Evolutionary conservation across 2,888 invertebrate species (phyloP), one percentile per base, ranked within the genome.

Genomic region (Caenorhabditis uteleia): DNA sequence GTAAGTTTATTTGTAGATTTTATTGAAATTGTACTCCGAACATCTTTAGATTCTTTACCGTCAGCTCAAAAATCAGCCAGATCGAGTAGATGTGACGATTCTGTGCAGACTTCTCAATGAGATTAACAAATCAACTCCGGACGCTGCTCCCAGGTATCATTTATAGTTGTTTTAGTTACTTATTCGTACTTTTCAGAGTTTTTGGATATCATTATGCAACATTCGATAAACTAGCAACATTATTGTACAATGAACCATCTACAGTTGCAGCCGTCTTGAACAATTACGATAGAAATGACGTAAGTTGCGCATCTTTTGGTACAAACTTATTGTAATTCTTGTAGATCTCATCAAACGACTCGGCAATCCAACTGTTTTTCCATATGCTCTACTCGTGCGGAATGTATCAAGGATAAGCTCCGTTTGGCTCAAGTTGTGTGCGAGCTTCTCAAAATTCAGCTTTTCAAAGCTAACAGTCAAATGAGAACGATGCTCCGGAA

Each of bases 401-500:
- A 1, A 20, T 64, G 10, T 64, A 64, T 21, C 53, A 53, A 64
- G 21, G 64, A 64, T 42, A 57, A 64, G 25, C 21, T 64, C 0
- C 38, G 45, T 23, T 27, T 57, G 2, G 45, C 64, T 12, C 44
- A n/a, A n/a, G n/a, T n/a, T n/a, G n/a, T 54, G 0, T 64, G 57
- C 25, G 29, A 49, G 8, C 39, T 64, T 3, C 42, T 64, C 1
- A 58, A 57, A 40, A 21, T 53, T 3, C 64, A 64, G 29, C 18
- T 64, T 2, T 6, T 44, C 14, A 48, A 43, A 34, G 16, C 40
- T 0, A 49, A 48, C 0, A 3, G 25, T 6, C 18, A 57, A 7
- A 58, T 57, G 2, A 80, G 86, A 5, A 77, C 92, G 79, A 86
- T 94, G 72, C 87, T 97, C 39, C 88, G 91, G 23, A 89, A 91